Evolutionary conservation across 1,140 invertebrate species (phyloP), one percentile per base, ranked within the genome.

Genomic region (Bombus fervidus): DNA sequence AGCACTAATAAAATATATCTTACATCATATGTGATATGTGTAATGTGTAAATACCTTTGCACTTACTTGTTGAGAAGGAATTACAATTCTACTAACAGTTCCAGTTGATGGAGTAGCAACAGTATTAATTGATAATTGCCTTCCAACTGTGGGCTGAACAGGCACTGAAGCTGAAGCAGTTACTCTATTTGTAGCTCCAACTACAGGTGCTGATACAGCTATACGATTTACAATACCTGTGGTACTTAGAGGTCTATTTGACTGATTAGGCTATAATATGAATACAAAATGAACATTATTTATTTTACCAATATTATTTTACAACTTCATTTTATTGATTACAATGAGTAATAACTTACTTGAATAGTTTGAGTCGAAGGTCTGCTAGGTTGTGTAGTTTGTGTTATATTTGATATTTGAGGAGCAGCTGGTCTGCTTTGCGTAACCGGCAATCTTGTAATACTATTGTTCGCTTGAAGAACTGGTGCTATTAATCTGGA

Each of bases 31-130:
- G 28, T 62, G 18, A 69, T 10, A 69, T 9, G 18, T 28, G 3
- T 68, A 39, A 57, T 28, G 37, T 47, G 15, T 15, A 59, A 41
- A 15, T 59, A 64, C 3, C 41, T 25, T n/a, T 57, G n/a, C 69
- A 83, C 77, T 71, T 88, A 94, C 94, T 88, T 94, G 93, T 77
- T 93, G 93, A 28, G 92, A 92, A 31, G 95, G 94, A 73, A 95
- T 93, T 62, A 95, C 94, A 43, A 95, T 95, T 28, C 94, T 92
- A 86, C 92, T 94, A 59, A 95, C 93, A 59, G 92, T 93, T 8
- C 90, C 89, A 31, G 93, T 86, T 25, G 91, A 88, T 22, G 89
- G 75, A 28, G 92, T 93, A 41, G 93, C 87, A 9, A 92, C 91
- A 75, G 94, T 91, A 79, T 94, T 95, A 64, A 95, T 93, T 10